Evolutionary conservation across 2,797 vertebrate genomes (phyloP).

Genomic region (Tragelaphus eurycerus): DNA sequence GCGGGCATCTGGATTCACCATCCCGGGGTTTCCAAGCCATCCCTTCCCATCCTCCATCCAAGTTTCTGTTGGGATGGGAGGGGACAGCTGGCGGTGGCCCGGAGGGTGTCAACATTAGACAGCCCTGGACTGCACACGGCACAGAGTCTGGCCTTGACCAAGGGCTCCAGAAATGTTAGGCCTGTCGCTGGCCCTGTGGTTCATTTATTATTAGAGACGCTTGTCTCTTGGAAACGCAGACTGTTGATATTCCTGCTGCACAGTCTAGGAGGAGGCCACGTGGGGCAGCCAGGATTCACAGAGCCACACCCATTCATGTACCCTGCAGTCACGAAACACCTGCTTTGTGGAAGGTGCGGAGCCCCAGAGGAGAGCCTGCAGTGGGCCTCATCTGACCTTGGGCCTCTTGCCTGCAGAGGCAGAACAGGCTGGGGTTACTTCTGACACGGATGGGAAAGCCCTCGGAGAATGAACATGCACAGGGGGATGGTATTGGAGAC

Average conservation of each 20-base stretch:
- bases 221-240: neutral
- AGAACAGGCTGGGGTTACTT: neutral
- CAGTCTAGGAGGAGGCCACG: neutral
- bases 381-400: neutral
- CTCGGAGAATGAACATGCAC: neutral
- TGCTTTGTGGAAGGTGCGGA: neutral
- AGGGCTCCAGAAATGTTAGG: neutral
- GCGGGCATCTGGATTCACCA: neutral
- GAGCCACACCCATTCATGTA: neutral
- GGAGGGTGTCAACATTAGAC: rapidly evolving
- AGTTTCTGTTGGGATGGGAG: neutral
- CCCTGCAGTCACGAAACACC: neutral
- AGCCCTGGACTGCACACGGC: rapidly evolving
- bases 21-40: too few species aligned
- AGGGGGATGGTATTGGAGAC: neutral
- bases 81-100: neutral
- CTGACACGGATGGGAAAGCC: rapidly evolving
- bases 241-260: neutral
- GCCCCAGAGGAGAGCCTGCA: neutral
- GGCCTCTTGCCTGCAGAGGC: neutral
- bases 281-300: neutral
- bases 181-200: too few species aligned
- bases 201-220: neutral
- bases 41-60: neutral
- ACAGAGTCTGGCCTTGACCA: neutral